phyloP scores from a whole-genome alignment of 2,888 invertebrate genomes.

The Eremobia ochroleuca region DNA sequence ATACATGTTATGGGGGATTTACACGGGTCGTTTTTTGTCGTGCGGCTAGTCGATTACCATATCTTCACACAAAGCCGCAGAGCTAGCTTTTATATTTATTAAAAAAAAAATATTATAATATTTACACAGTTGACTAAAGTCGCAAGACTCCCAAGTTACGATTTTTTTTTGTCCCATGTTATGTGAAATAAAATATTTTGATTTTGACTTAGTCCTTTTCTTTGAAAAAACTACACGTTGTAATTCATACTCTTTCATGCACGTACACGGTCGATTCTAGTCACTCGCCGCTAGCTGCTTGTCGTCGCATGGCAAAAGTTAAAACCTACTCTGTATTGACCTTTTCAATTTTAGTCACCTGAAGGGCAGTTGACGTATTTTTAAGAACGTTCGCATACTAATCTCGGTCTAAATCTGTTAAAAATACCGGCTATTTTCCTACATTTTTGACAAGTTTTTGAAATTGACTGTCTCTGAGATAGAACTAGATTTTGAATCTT shows the following conservation, averaged over 20 bases:
- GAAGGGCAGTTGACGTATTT: background rate
- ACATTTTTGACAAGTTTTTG: background rate
- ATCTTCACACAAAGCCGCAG: background rate
- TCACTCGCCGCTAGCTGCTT: no score
- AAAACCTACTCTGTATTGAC: background rate
- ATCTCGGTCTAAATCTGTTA: background rate
- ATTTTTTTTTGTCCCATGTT: background rate
- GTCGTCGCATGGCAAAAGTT: no score
- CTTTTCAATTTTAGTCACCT: background rate
- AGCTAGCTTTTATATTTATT: no score
- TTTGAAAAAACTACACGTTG: no score
- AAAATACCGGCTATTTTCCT: background rate
- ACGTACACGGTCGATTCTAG: background rate
- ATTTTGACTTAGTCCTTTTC: background rate
- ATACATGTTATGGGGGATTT: conserved; percentile 65
- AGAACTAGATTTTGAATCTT: background rate
- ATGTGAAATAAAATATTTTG: background rate
- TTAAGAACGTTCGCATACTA: background rate
- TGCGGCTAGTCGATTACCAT: background rate
- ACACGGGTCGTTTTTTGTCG: conserved; percentile 15
- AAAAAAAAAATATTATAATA: no score
- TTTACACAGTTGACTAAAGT: background rate
- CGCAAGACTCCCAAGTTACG: background rate
- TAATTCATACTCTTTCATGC: background rate
- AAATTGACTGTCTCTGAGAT: background rate